Conservation (phyloP, 2,888 invertebrate species). For the Thymelicus lineola region DNA sequence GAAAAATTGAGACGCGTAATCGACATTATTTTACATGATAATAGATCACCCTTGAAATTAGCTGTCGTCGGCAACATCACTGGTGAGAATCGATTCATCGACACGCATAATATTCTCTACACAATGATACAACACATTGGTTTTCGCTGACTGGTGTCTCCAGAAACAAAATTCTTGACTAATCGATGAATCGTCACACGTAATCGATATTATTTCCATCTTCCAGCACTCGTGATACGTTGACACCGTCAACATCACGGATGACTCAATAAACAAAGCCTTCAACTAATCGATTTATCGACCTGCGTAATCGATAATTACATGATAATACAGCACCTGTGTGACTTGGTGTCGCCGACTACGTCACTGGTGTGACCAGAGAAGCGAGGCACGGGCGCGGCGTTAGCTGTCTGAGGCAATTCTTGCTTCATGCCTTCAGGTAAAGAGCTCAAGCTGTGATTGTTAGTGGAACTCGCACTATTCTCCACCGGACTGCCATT, state of each 20-base stretch:
- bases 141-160: too few relatives aligned
- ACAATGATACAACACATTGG: too few relatives aligned
- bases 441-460: constrained; percentile 75
- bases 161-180: too few relatives aligned
- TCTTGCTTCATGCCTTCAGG: constrained; percentile 71
- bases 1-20: background rate
- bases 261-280: background rate
- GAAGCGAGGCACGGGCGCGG: constrained; percentile 83
- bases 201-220: too few relatives aligned
- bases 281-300: background rate
- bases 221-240: background rate
- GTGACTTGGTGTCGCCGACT: constrained; percentile 89
- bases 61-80: too few relatives aligned
- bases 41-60: too few relatives aligned
- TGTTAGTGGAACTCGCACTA: constrained; percentile 72
- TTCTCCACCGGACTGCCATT: constrained; percentile 85
- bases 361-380: constrained; percentile 92
- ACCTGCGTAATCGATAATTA: constrained; percentile 58
- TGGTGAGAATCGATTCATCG: too few relatives aligned
- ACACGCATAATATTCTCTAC: too few relatives aligned
- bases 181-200: too few relatives aligned
- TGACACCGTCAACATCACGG: background rate
- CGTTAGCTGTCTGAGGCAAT: constrained; percentile 12
- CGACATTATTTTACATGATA: background rate
- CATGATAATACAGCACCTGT: constrained; percentile 91